A percentile compares a stretch with the other conserved stretches of the same genome.
Evolutionary conservation across 2,113 vertebrate genomes (phyloP).

Genomic region (Bubo bubo): DNA sequence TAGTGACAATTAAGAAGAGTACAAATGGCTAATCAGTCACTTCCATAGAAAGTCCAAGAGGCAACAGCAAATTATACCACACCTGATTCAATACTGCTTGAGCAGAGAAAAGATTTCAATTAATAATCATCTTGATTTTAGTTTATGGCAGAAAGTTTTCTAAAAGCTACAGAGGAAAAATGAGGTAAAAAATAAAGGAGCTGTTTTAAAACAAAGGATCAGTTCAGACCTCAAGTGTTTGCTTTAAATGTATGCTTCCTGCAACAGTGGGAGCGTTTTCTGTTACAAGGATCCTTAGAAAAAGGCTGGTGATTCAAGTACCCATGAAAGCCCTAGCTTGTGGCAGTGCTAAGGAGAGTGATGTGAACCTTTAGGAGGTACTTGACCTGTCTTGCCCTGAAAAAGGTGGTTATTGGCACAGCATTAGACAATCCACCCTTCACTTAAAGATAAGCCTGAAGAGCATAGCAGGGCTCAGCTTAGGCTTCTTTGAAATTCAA

Average conservation of each 20-base stretch:
- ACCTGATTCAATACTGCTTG: neutral
- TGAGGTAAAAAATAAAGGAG: neutral
- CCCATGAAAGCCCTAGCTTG: neutral
- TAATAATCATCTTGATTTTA: neutral
- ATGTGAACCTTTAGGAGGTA: neutral
- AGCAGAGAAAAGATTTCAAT: neutral
- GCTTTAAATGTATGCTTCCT: neutral
- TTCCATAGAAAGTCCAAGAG: neutral
- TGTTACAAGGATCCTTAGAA: neutral
- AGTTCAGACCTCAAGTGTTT: conserved; percentile 20
- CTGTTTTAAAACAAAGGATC: conserved; percentile 19
- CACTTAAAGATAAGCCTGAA: conserved; percentile 34
- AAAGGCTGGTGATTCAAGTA: neutral
- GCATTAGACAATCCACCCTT: neutral
- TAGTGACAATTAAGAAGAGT: neutral
- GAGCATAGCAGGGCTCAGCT: neutral
- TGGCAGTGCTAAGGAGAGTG: neutral
- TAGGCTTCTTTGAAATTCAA: conserved; percentile 23
- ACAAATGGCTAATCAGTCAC: neutral
- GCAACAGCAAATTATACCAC: neutral
- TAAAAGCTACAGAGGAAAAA: neutral
- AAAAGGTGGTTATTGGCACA: neutral
- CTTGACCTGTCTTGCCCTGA: neutral
- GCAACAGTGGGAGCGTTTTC: neutral
- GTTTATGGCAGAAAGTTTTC: neutral